Evolutionary conservation across 2,888 invertebrate genomes (phyloP).

Genomic region (Dryocosmus kuriphilus): DNA sequence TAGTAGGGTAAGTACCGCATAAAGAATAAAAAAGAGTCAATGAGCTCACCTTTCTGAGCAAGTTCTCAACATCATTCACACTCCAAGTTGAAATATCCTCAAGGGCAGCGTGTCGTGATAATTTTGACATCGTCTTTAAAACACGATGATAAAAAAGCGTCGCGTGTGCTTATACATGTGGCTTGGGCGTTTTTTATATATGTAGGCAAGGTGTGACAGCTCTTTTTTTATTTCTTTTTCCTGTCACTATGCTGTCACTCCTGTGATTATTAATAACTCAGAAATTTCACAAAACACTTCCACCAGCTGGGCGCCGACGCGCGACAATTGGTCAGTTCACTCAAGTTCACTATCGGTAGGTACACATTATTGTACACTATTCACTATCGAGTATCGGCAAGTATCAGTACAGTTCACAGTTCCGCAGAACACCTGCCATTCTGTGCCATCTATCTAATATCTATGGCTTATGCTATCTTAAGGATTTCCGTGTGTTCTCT

Average conservation of each 20-base stretch:
- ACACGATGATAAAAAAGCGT: slow-evolving; percentile 46
- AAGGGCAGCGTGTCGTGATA: slow-evolving; percentile 67
- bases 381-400: too few species aligned
- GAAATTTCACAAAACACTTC: not conserved
- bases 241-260: not conserved
- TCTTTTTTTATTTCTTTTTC: not conserved
- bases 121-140: slow-evolving; percentile 57
- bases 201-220: slow-evolving; percentile 43
- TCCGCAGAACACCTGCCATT: not conserved
- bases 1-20: not conserved
- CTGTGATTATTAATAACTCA: not conserved
- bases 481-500: too few species aligned
- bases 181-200: slow-evolving; percentile 49
- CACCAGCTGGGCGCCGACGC: too few species aligned
- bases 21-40: not conserved
- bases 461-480: too few species aligned
- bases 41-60: slow-evolving; percentile 72
- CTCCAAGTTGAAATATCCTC: slow-evolving; percentile 71
- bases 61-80: slow-evolving; percentile 66
- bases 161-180: slow-evolving; percentile 48
- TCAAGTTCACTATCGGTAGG: too few species aligned
- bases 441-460: too few species aligned
- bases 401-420: not conserved
- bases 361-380: too few species aligned
- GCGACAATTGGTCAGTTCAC: not conserved